Conservation (phyloP, 2,113 vertebrate species). For the Falcunculus frontatus region DNA sequence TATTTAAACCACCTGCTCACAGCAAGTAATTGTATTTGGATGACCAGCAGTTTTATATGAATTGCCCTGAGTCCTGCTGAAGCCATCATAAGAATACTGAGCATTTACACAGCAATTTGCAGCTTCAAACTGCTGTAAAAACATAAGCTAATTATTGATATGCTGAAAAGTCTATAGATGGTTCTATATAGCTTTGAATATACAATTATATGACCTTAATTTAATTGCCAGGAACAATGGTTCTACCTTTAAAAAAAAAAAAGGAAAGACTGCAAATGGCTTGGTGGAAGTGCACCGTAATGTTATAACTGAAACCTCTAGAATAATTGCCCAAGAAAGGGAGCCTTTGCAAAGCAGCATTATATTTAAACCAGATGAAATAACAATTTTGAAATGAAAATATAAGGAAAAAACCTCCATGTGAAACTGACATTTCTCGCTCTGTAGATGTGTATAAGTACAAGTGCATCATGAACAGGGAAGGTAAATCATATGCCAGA, state of each 20-base stretch:
- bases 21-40: constrained; percentile 55
- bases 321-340: neutral
- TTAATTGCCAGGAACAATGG: constrained; percentile 22
- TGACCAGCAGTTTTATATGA: constrained; percentile 32
- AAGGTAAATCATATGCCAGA: neutral
- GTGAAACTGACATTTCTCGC: neutral
- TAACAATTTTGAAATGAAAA: neutral
- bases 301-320: neutral
- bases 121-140: constrained; percentile 19
- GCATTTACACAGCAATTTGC: constrained; percentile 26
- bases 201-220: neutral
- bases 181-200: neutral
- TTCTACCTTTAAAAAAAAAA: neutral
- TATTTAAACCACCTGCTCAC: constrained; percentile 61
- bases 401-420: neutral
- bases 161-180: neutral
- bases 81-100: neutral
- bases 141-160: constrained; percentile 35
- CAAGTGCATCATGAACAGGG: neutral
- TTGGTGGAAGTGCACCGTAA: neutral
- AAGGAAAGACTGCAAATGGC: neutral
- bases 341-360: neutral
- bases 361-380: neutral
- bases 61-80: constrained; percentile 25
- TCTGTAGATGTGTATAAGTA: neutral